A percentile compares a stretch with the other conserved stretches of the same genome.
Conservation (phyloP, 2,888 invertebrate species). For the Harpalus rubripes region DNA sequence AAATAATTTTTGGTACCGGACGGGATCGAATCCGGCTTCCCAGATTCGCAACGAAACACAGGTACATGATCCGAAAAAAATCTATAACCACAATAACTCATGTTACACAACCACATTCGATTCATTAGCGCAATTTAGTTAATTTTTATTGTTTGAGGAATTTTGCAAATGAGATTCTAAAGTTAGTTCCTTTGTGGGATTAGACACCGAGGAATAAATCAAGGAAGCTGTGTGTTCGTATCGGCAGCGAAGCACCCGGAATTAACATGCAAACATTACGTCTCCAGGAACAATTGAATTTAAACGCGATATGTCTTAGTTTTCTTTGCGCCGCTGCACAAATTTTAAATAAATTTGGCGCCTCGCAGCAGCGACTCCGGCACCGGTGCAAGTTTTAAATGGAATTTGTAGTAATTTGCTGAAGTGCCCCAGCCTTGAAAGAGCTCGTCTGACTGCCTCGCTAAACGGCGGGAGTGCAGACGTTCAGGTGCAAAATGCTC, state of each 20-base stretch:
- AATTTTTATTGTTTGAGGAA: neutral
- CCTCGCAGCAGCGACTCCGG: neutral
- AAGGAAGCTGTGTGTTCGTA: constrained; percentile 6
- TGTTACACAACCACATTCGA: too few relatives aligned
- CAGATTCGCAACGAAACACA: too few relatives aligned
- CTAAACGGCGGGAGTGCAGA: neutral
- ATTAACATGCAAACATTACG: constrained; percentile 63
- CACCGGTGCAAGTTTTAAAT: constrained; percentile 55
- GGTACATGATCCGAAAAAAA: too few relatives aligned
- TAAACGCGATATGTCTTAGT: constrained; percentile 61
- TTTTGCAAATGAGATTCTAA: neutral
- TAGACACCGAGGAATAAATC: constrained; percentile 44
- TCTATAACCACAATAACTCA: too few relatives aligned
- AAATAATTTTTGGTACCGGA: too few relatives aligned
- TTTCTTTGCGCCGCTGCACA: constrained; percentile 56
- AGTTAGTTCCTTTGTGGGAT: constrained; percentile 12
- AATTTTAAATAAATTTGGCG: constrained; percentile 63
- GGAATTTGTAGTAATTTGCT: constrained; percentile 65
- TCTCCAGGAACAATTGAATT: constrained; percentile 56
- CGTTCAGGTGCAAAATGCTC: neutral
- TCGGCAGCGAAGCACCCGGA: constrained; percentile 31
- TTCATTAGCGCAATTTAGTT: too few relatives aligned
- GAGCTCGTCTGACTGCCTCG: neutral
- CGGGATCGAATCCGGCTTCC: too few relatives aligned
- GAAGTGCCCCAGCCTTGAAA: constrained; percentile 30